phyloP scores from a whole-genome alignment of 2,888 invertebrate species.

The Lampropteryx suffumata region DNA sequence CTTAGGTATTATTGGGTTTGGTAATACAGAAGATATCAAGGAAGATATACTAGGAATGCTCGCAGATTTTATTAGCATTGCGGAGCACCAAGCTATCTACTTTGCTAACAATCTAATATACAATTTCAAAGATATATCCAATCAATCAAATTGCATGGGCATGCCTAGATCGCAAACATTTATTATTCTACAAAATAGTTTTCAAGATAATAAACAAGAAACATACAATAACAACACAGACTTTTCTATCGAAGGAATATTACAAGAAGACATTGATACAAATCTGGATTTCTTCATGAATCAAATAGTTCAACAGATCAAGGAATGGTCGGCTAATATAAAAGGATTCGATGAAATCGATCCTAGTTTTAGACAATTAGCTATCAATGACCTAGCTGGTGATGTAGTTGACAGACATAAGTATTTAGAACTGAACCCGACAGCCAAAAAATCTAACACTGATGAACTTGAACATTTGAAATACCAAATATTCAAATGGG shows the following conservation, averaged over 20 bases:
- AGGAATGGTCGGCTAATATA: constrained; percentile 55
- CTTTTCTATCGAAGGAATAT: constrained; percentile 26
- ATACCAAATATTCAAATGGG: constrained; percentile 69
- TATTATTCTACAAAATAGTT: constrained; percentile 42
- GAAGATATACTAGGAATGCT: constrained; percentile 44
- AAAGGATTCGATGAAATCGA: constrained; percentile 35
- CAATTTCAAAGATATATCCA: constrained; percentile 22
- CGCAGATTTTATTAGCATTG: constrained; percentile 39
- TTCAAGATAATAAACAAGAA: constrained; percentile 13
- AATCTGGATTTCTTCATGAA: constrained; percentile 42
- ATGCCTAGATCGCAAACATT: constrained; percentile 38
- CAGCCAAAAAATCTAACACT: constrained; percentile 33
- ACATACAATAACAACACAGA: constrained; percentile 22
- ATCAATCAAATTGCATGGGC: background rate
- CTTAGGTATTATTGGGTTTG: constrained; percentile 38
- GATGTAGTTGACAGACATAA: constrained; percentile 64
- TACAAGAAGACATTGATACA: constrained; percentile 36
- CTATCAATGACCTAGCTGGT: constrained; percentile 54
- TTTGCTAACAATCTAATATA: constrained; percentile 39
- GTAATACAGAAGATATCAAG: constrained; percentile 37
- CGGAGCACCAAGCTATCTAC: constrained; percentile 40
- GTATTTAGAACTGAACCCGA: constrained; percentile 54
- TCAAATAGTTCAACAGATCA: constrained; percentile 50
- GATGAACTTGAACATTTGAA: constrained; percentile 62
- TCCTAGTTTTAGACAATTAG: constrained; percentile 42